Evolutionary conservation across 2,113 vertebrate species (phyloP).

Genomic region (Caracal caracal): DNA sequence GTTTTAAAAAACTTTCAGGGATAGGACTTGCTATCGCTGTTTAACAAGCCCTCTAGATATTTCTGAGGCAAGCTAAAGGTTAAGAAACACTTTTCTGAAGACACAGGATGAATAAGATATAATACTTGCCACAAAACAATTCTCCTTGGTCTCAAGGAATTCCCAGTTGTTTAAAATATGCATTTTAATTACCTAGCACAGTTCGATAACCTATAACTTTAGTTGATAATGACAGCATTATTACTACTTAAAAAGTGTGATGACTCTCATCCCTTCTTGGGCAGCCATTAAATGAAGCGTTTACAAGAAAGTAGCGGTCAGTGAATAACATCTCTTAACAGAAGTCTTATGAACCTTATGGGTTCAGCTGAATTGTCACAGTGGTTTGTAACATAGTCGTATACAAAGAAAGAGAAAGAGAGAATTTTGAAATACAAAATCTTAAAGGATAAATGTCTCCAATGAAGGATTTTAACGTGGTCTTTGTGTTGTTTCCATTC

Average conservation of each 20-base stretch:
- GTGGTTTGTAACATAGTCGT: neutral
- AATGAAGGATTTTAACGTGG: neutral
- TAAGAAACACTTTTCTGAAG: neutral
- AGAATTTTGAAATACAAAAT: neutral
- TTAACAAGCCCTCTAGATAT: neutral
- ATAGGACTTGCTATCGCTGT: neutral
- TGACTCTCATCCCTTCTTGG: neutral
- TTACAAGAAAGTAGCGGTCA: neutral
- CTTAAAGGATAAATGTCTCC: neutral
- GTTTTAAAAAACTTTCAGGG: neutral
- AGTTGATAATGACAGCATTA: neutral
- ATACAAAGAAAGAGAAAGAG: neutral
- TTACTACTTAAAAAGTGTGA: conserved; percentile 1
- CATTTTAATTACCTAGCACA: conserved; percentile 38
- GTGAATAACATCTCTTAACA: neutral
- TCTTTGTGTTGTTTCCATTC: conserved; percentile 7
- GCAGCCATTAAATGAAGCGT: neutral
- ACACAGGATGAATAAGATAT: neutral
- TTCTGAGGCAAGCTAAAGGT: neutral
- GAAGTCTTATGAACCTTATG: neutral
- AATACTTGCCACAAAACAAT: neutral
- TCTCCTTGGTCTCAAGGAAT: neutral
- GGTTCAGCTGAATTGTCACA: neutral
- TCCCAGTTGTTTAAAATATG: conserved; percentile 10
- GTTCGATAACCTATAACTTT: neutral